These are phyloP conservation scores for Laterallus jamaicensis DNA, from an alignment of 2,113 vertebrate genomes.

Conservation along the genomic window DNA sequence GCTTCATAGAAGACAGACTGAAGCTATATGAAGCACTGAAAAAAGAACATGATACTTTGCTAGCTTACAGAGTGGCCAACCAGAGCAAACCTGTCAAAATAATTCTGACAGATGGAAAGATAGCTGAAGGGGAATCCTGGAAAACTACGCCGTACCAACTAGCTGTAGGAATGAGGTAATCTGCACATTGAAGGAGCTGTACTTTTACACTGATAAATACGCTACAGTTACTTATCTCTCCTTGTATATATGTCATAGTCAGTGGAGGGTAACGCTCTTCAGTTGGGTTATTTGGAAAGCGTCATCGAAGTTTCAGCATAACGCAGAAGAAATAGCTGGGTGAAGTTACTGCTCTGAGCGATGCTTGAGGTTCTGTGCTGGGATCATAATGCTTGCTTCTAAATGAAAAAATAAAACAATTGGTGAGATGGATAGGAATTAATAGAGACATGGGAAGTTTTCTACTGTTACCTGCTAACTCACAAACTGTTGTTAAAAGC, in stretches of 20 bases:
- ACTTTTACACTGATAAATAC: background rate
- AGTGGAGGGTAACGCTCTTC: background rate
- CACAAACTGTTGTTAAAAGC: background rate
- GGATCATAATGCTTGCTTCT: background rate
- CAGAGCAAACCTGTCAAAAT: conserved; percentile 67
- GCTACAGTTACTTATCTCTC: background rate
- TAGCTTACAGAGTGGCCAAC: conserved; percentile 40
- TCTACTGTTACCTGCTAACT: background rate
- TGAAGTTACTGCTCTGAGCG: background rate
- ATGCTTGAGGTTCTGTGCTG: background rate
- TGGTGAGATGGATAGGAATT: background rate
- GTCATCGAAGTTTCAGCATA: background rate
- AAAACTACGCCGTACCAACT: conserved; percentile 76
- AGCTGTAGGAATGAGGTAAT: conserved; percentile 77
- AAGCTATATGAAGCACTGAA: conserved; percentile 75
- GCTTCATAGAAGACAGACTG: conserved; percentile 75
- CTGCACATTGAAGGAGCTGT: background rate
- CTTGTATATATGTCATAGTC: accelerated
- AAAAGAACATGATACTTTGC: conserved; percentile 69
- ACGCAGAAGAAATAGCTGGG: background rate
- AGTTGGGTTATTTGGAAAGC: background rate
- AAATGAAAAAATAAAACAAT: background rate
- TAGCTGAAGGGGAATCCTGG: conserved; percentile 72
- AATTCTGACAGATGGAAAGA: conserved; percentile 54
- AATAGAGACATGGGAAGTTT: background rate